Base-by-base conservation (phyloP, 2,113 vertebrate species). In the Pomatostomus ruficeps region DNA sequence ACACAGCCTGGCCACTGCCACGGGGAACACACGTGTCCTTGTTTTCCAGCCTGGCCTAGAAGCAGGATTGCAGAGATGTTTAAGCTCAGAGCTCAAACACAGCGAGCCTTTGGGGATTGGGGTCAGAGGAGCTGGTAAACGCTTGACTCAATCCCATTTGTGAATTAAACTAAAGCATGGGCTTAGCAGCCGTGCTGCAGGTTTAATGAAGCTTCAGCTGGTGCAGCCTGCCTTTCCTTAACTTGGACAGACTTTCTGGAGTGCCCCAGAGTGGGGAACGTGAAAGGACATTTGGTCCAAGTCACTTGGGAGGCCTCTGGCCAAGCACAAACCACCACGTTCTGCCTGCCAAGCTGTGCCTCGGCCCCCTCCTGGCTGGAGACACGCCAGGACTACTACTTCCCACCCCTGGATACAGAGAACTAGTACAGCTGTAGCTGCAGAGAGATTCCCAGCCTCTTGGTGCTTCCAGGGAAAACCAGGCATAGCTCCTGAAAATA, bases 1-100 rank as follows among this genome's bases (percentile, higher is more conserved):
- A 3, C 1, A 0, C 1, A 21, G 1, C 29, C 38, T 29, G 18
- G 62, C 71, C 26, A 7, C 40, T 12, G 42, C 33, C 26, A 4
- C 1, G 0, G 6, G 54, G 29, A n/a, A 14, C 20, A 2, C 6
- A 2, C 0, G 1, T n/a, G 11, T 31, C 78, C 55, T 78, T 10
- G 0, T 61, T 55, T 21, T 18, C 5, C 57, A 46, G 57, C 31
- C 67, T 26, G 45, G 79, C 80, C 57, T 12, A 4, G 58, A 59
- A 80, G 49, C 36, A 6, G 76, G 31, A 6, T 4, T 23, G 90
- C 49, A 13, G 40, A 31, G 73, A 16, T 0, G 0, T 33, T 61
- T 46, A 51, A 87, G 65, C 85, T 80, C 51, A 11, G 59, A 20
- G 11, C 36, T 61, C n/a, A 24, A 31, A 65, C 2, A 16, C 62